phyloP scores from a whole-genome alignment of 1,140 invertebrate species.

The Bombus vancouverensis region DNA sequence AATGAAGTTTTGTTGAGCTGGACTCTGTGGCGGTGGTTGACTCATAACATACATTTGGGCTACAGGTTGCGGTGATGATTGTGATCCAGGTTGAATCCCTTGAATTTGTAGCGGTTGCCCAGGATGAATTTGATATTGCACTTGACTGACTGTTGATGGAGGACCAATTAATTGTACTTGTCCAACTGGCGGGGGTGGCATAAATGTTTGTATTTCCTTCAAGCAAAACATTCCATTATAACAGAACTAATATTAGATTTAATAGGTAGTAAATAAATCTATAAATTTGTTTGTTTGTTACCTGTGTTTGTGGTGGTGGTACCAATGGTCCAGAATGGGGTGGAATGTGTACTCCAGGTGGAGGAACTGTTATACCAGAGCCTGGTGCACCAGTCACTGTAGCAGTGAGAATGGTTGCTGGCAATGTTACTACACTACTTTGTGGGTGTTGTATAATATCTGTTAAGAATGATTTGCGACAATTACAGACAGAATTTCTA shows the following conservation, averaged over 20 bases:
- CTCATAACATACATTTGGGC: conserved; percentile 82
- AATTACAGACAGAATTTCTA: conserved; percentile 34
- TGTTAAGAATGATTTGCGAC: conserved; percentile 49
- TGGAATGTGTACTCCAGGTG: conserved; percentile 78
- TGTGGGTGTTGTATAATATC: conserved; percentile 81
- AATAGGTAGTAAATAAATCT: background rate
- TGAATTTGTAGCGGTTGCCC: conserved; percentile 80
- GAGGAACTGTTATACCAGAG: conserved; percentile 73
- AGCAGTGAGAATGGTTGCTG: conserved; percentile 80
- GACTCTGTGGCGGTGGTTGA: conserved; percentile 76
- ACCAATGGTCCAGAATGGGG: conserved; percentile 77
- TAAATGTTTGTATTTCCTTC: conserved; percentile 79
- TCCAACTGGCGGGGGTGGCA: conserved; percentile 75
- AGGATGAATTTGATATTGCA: conserved; percentile 81
- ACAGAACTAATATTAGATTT: background rate
- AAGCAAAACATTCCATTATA: conserved; percentile 35
- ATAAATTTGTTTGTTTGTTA: conserved; percentile 52
- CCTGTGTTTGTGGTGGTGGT: conserved; percentile 77
- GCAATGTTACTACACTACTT: conserved; percentile 79
- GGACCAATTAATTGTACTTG: conserved; percentile 80
- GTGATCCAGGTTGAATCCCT: conserved; percentile 76
- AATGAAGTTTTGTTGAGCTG: conserved; percentile 75
- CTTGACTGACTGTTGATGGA: conserved; percentile 79
- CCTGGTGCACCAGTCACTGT: conserved; percentile 78
- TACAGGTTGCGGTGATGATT: conserved; percentile 77